Percentiles rank a stretch among this genome's conserved stretches.
These are phyloP conservation scores for Eulemur macaco DNA, from an alignment of 2,113 vertebrate genomes.

Conservation along the genomic window DNA sequence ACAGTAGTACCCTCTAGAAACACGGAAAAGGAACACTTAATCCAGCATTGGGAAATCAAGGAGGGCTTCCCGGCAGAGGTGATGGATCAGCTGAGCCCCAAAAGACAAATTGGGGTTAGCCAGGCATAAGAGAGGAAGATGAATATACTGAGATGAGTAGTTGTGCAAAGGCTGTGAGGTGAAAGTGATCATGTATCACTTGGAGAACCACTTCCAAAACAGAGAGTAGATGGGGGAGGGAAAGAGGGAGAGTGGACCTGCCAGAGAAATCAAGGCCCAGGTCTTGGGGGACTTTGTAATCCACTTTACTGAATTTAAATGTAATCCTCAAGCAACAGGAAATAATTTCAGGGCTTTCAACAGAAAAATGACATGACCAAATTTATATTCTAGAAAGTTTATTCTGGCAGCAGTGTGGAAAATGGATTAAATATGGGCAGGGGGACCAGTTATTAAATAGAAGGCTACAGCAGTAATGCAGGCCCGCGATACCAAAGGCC, in stretches of 20 bases:
- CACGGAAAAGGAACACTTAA: background rate
- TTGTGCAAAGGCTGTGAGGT: background rate
- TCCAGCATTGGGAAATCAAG: background rate
- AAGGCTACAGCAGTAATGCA: background rate
- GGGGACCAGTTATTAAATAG: background rate
- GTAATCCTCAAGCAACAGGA: background rate
- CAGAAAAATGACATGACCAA: background rate
- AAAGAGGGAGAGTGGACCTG: background rate
- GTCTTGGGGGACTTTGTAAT: background rate
- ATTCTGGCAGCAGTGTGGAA: background rate
- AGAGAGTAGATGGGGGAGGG: background rate
- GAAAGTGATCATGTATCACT: background rate
- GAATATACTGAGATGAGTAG: background rate
- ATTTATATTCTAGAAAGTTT: background rate
- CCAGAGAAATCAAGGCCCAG: background rate
- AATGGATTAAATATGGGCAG: background rate
- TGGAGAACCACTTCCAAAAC: background rate
- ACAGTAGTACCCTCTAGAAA: background rate
- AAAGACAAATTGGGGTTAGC: background rate
- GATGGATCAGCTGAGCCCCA: background rate
- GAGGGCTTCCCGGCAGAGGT: background rate
- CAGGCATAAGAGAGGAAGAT: background rate
- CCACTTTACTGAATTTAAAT: background rate
- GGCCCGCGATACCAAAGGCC: background rate
- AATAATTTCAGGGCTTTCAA: background rate